Evolutionary conservation across 2,113 vertebrate genomes (phyloP).

Genomic region (Ictalurus punctatus): DNA sequence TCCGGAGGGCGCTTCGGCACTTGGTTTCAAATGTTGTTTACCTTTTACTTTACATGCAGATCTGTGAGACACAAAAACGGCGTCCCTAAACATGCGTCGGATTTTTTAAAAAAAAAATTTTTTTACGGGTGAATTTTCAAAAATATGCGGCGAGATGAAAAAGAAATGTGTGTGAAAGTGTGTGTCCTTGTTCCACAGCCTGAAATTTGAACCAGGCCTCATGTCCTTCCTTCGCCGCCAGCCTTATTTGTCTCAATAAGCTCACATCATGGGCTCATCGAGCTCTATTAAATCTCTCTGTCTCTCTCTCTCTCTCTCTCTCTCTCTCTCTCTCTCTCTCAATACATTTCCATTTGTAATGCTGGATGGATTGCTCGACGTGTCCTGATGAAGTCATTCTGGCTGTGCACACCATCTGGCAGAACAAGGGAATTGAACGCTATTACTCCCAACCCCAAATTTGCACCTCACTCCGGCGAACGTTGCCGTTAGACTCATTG

Average conservation of each 20-base stretch:
- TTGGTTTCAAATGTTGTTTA: background rate
- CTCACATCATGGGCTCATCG: constrained; percentile 41
- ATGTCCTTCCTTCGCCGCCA: constrained; percentile 33
- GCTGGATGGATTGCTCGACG: constrained; percentile 45
- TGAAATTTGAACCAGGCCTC: constrained; percentile 22
- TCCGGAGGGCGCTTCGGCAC: background rate
- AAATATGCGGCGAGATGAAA: constrained; percentile 35
- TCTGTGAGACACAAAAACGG: background rate
- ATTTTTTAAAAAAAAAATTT: too few relatives aligned
- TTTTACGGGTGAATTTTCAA: too few relatives aligned
- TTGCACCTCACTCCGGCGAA: background rate
- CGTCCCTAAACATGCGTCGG: fast-evolving
- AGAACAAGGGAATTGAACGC: constrained; percentile 44
- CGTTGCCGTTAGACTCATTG: constrained; percentile 8
- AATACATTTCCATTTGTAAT: constrained; percentile 47
- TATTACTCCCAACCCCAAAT: constrained; percentile 39
- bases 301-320: constrained; percentile 9
- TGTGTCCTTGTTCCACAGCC: constrained; percentile 12
- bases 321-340: background rate
- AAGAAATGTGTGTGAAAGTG: background rate
- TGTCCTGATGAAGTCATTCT: constrained; percentile 54
- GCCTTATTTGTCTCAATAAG: constrained; percentile 55
- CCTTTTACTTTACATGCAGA: background rate
- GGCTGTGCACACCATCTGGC: constrained; percentile 51
- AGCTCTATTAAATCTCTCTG: constrained; percentile 42